These are phyloP conservation scores for Orgyia antiqua DNA, from an alignment of 2,888 invertebrate genomes.

Conservation along the genomic window DNA sequence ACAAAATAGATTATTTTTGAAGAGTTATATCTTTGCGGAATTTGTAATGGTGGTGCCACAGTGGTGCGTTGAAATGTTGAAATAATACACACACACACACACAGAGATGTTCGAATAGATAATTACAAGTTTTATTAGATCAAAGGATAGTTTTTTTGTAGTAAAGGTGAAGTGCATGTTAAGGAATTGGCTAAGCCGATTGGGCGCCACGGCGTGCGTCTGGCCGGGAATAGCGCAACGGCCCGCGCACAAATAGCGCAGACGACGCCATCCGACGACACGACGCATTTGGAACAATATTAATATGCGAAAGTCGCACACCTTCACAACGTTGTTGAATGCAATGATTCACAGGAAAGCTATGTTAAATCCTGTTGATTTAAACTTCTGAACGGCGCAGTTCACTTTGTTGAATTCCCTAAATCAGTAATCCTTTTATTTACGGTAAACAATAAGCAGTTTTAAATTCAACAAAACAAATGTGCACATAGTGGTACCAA, in stretches of 20 bases:
- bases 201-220: conserved; percentile 42
- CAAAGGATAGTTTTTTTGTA: conserved; percentile 44
- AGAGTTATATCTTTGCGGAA: no score
- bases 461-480: no score
- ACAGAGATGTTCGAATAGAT: no score
- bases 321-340: conserved; percentile 33
- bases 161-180: conserved; percentile 49
- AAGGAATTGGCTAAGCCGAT: conserved; percentile 35
- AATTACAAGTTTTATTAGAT: conserved; percentile 30
- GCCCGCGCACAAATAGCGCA: conserved; percentile 48
- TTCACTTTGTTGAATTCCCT: no score
- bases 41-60: no score
- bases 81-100: no score
- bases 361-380: conserved; percentile 1
- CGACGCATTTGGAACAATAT: conserved; percentile 48
- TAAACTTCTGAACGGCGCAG: not conserved
- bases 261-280: conserved; percentile 43
- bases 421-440: no score
- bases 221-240: conserved; percentile 44
- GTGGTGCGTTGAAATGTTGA: no score
- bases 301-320: conserved; percentile 46
- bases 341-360: conserved; percentile 35
- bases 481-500: no score
- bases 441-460: no score
- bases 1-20: no score